Percentiles rank a stretch among this genome's conserved stretches.
phyloP scores from a whole-genome alignment of 2,113 vertebrate genomes.

The Mobula hypostoma region DNA sequence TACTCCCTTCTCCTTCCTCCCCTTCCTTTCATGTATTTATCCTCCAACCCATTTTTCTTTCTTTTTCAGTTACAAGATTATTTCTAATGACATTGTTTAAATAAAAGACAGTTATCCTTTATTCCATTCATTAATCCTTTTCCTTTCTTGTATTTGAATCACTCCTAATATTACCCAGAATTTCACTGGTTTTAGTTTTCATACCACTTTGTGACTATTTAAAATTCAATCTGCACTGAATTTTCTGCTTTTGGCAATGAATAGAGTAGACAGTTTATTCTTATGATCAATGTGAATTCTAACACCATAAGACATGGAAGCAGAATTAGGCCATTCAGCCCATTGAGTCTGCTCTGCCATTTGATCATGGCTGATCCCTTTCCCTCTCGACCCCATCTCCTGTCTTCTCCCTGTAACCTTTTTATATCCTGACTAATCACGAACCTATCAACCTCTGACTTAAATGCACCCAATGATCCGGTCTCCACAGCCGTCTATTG shows the following conservation, averaged over 20 bases:
- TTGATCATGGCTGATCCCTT: too few species aligned
- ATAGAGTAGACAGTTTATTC: neutral
- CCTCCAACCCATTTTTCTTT: neutral
- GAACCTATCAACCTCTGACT: too few species aligned
- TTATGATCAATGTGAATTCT: neutral
- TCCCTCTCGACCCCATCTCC: too few species aligned
- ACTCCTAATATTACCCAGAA: neutral
- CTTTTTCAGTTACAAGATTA: neutral
- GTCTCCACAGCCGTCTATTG: too few species aligned
- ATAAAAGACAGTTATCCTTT: neutral
- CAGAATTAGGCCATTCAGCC: too few species aligned
- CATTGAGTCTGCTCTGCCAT: too few species aligned
- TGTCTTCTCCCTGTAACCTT: too few species aligned
- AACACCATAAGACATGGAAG: too few species aligned
- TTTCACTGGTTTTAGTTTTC: neutral
- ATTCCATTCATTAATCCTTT: neutral
- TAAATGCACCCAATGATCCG: too few species aligned
- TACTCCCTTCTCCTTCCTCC: neutral
- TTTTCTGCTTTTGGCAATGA: neutral
- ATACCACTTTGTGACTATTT: neutral
- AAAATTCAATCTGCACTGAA: neutral
- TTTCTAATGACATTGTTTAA: neutral
- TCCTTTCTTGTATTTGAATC: neutral
- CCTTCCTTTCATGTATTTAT: neutral
- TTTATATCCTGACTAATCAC: too few species aligned